phyloP scores from a whole-genome alignment of 1,140 invertebrate species.

The Ephestia elutella region DNA sequence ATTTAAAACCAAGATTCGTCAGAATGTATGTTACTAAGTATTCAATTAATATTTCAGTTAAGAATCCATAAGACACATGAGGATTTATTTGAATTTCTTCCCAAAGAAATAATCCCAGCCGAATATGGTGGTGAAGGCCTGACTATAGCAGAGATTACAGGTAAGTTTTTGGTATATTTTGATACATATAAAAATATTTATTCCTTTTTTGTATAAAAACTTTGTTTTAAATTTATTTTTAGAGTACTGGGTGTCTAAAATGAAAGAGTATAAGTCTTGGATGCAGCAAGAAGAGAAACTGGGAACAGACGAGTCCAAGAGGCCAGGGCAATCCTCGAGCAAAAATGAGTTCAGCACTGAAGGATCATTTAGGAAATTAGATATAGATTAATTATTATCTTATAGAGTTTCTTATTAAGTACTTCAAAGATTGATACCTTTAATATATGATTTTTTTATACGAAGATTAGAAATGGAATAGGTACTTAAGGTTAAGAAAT shows the following conservation, averaged over 20 bases:
- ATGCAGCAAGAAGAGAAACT: slow-evolving; percentile 70
- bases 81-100: slow-evolving; percentile 43
- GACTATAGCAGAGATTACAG: slow-evolving; percentile 38
- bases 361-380: slow-evolving; percentile 77
- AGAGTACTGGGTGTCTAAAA: slow-evolving; percentile 53
- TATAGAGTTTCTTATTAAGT: neutral
- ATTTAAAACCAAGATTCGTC: no score
- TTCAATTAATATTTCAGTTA: slow-evolving; percentile 40
- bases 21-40: neutral
- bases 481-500: no score
- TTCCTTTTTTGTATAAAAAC: neutral
- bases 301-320: slow-evolving; percentile 76
- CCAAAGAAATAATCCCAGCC: slow-evolving; percentile 48
- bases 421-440: no score
- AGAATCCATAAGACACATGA: slow-evolving; percentile 48
- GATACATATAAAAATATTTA: neutral
- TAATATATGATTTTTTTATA: no score
- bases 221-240: slow-evolving; percentile 14
- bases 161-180: slow-evolving; percentile 21
- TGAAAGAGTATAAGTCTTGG: slow-evolving; percentile 46
- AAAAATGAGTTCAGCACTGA: slow-evolving; percentile 65
- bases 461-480: no score
- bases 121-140: slow-evolving; percentile 55
- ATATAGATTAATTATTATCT: slow-evolving; percentile 49
- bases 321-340: slow-evolving; percentile 62